Conservation (phyloP, 2,113 vertebrate genomes). For the Brachionichthys hirsutus region DNA sequence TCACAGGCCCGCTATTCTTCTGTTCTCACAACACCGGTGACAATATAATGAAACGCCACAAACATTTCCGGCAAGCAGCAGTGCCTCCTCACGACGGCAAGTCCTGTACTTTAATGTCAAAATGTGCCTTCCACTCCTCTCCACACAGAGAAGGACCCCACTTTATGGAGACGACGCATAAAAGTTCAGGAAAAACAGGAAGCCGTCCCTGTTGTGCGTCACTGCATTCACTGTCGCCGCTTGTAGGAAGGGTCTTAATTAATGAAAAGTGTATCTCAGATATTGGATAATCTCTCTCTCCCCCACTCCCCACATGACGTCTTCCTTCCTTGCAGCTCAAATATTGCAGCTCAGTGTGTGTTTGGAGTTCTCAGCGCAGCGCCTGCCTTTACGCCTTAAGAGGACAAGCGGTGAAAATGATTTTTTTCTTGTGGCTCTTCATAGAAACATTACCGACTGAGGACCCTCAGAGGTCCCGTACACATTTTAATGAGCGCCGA, state of each 20-base stretch:
- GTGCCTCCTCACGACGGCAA: constrained; percentile 12
- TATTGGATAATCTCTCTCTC: constrained; percentile 21
- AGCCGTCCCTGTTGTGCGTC: background rate
- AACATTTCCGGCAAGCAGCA: constrained; percentile 1
- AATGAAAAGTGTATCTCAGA: constrained; percentile 3
- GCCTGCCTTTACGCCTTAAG: background rate
- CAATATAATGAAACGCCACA: constrained; percentile 46
- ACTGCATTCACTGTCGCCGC: background rate
- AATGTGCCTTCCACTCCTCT: constrained; percentile 17
- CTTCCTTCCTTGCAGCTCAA: constrained; percentile 7
- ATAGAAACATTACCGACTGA: constrained; percentile 17
- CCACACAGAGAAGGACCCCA: constrained; percentile 3
- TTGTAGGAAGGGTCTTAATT: background rate
- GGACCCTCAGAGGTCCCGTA: constrained; percentile 27
- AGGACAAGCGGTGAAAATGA: background rate
- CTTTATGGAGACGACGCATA: background rate
- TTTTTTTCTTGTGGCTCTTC: constrained; percentile 4
- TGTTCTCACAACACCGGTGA: constrained; percentile 22
- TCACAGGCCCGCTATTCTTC: constrained; percentile 12
- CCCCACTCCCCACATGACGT: background rate
- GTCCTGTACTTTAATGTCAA: constrained; percentile 27
- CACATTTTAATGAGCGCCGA: constrained; percentile 32
- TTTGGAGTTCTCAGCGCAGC: constrained; percentile 7
- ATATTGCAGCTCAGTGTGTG: constrained; percentile 22
- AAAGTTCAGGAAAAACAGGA: background rate